Base-by-base conservation (phyloP, 2,113 vertebrate species). In the Amphilophus citrinellus region DNA sequence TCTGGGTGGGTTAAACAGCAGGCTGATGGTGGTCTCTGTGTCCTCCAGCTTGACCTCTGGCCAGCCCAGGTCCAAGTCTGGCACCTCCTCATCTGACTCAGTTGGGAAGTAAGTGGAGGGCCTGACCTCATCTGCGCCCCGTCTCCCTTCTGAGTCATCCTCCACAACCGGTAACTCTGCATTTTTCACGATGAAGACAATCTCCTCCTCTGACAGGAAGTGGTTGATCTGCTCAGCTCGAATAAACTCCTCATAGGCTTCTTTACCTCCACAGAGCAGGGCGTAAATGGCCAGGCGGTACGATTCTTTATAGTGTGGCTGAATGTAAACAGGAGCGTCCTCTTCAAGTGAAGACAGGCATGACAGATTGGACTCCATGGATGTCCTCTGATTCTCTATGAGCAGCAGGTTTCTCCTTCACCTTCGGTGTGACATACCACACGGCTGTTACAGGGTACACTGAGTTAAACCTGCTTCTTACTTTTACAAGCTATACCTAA, bases 11-110 rank as follows among this genome's bases (percentile, higher is more conserved):
- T 99, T 96, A 90, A 97, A 98, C 83, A 98, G 96, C 14, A 99
- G 94, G 47, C 97, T 97, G 82, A 99, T 96, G 79, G 95, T 97
- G 1, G 98, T 98, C 50, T 95, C 91, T 61, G 89, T 50, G 39
- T 92, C 90, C 18, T 97, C 96, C 53, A 95, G 95, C 79, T 90
- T 87, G 37, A 97, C 89, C 37, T 95, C 96, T 0, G 97, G 97
- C 98, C 98, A 99, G 2, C 98, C 98, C 87, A 99, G 92, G 53
- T 99, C 97, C 84, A 98, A 96, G 87, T 98, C 97, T 11, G 98
- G 98, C 58, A 97, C 96, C 93, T 97, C 97, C 80, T 97, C 96
- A 22, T 99, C 98, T 0, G 98, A 99, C 71, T 98, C 96, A 6
- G 94, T 30, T 0, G 98, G 97, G 96, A 97, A 98, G 84, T 99